phyloP scores from a whole-genome alignment of 37 sponge, comb jelly and placozoan genomes.

The Chondrosia reniformis region DNA sequence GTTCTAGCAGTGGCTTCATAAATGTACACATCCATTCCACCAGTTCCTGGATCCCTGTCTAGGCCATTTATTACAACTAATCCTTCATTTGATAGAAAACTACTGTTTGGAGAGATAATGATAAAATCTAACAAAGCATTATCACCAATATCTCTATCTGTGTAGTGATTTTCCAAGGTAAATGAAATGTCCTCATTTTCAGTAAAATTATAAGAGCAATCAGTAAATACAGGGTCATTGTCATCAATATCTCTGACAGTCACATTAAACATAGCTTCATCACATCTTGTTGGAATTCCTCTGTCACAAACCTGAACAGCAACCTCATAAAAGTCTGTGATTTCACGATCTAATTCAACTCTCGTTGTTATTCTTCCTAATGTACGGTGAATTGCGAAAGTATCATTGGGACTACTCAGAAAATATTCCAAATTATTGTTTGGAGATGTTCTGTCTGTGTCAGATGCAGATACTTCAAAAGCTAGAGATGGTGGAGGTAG shows the following conservation, averaged over 20 bases:
- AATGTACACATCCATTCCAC: slow-evolving; percentile 18
- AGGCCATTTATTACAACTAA: slow-evolving; percentile 2
- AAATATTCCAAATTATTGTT: not conserved
- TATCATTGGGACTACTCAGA: not conserved
- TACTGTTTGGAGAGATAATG: slow-evolving; percentile 16
- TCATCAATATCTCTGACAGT: slow-evolving; percentile 62
- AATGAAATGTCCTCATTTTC: slow-evolving; percentile 37
- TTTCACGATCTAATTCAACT: slow-evolving; percentile 51
- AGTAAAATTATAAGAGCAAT: slow-evolving; percentile 8
- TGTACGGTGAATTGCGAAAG: slow-evolving; percentile 38
- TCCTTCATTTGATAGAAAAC: slow-evolving; percentile 13
- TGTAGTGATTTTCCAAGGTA: slow-evolving; percentile 10
- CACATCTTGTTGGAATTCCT: slow-evolving; percentile 33
- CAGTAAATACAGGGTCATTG: slow-evolving; percentile 47
- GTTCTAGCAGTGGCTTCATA: slow-evolving; percentile 11
- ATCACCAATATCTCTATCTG: slow-evolving; percentile 43
- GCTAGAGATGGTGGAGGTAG: not conserved
- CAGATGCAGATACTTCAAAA: not conserved
- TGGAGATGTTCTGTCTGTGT: slow-evolving; percentile 7
- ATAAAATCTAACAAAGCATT: slow-evolving; percentile 36
- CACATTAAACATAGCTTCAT: slow-evolving; percentile 20
- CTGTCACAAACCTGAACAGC: slow-evolving; percentile 45
- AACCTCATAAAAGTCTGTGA: slow-evolving; percentile 20
- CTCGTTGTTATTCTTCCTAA: slow-evolving; percentile 25
- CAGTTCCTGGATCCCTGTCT: slow-evolving; percentile 64